Percentiles rank a stretch among this genome's conserved stretches.
phyloP scores from a whole-genome alignment of 2,797 vertebrate species.

The Tadarida brasiliensis region DNA sequence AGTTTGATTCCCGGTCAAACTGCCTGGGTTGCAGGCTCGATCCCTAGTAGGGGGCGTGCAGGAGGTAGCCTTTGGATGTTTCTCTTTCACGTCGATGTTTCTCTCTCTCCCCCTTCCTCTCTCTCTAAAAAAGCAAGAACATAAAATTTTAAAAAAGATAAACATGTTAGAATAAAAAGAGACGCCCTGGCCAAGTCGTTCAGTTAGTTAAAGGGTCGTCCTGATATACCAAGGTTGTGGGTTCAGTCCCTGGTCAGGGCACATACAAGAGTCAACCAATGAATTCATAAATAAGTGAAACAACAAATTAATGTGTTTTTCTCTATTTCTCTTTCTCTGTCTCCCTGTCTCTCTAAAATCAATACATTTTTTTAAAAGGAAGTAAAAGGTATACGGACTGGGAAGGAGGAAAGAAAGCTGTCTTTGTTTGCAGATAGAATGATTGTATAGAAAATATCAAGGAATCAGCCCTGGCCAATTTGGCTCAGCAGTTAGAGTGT shows the following conservation, averaged over 20 bases:
- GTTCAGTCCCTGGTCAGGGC: not conserved
- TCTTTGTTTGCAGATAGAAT: not conserved
- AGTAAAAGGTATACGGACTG: not conserved
- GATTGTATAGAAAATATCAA: not conserved
- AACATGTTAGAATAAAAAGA: not conserved
- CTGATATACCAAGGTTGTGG: not conserved
- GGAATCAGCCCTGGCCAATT: too few species aligned
- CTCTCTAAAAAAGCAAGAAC: too few species aligned
- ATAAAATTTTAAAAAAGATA: too few species aligned
- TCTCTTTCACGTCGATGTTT: too few species aligned
- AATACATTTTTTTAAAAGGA: not conserved
- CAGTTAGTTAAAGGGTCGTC: not conserved
- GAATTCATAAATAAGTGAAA: not conserved
- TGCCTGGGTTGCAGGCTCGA: too few species aligned
- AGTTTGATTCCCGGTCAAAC: too few species aligned
- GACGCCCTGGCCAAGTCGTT: not conserved
- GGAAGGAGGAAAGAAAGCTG: not conserved
- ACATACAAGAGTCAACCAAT: too few species aligned
- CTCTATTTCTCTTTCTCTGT: not conserved
- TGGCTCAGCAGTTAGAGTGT: too few species aligned
- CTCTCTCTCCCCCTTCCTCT: too few species aligned
- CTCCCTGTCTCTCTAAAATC: not conserved
- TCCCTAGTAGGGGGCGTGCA: too few species aligned
- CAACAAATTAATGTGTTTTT: not conserved
- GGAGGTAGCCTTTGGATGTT: too few species aligned